A percentile compares a stretch with the other conserved stretches of the same genome.
Conservation (phyloP, 2,797 vertebrate genomes). For the Eremophila alpestris region DNA sequence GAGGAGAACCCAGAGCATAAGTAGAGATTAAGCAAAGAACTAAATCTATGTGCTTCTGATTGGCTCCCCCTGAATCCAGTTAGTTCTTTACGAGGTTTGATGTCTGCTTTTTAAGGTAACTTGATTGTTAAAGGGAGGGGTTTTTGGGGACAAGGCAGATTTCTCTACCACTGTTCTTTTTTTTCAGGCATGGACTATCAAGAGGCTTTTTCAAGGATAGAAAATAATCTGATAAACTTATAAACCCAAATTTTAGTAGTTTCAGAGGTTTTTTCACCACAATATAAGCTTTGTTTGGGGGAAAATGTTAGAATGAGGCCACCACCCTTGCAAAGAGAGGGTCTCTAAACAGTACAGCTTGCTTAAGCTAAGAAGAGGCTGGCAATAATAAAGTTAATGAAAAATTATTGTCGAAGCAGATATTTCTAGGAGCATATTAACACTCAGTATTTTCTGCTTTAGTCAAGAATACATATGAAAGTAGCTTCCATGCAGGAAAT, state of each 20-base stretch:
- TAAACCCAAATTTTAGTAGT: not conserved
- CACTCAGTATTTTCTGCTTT: not conserved
- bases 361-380: not conserved
- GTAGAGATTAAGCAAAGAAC: not conserved
- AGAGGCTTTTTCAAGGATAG: not conserved
- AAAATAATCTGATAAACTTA: not conserved
- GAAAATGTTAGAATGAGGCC: not conserved
- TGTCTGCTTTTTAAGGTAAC: not conserved
- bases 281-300: not conserved
- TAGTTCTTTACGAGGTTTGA: not conserved
- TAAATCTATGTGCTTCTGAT: rapidly evolving
- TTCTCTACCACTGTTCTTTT: not conserved
- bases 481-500: not conserved
- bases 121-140: not conserved
- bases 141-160: not conserved
- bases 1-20: not conserved
- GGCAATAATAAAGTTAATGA: not conserved
- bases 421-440: not conserved
- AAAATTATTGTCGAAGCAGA: not conserved
- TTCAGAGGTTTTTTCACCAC: not conserved
- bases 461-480: not conserved
- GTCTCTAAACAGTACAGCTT: not conserved
- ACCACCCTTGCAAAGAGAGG: not conserved
- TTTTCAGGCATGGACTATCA: not conserved
- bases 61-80: not conserved